phyloP scores from a whole-genome alignment of 2,797 vertebrate species.

The Mallotus villosus region DNA sequence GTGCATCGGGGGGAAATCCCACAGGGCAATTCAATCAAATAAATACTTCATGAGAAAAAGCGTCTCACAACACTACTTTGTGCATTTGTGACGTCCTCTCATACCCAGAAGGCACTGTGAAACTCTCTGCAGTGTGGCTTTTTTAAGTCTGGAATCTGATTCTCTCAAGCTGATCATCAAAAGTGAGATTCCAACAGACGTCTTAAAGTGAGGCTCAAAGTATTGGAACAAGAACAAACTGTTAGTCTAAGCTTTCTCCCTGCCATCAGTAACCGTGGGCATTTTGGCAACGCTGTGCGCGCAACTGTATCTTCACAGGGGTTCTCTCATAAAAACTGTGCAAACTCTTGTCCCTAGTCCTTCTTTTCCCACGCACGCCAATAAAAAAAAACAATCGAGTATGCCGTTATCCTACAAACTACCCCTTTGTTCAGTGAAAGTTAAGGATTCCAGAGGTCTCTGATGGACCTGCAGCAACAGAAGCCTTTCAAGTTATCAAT shows the following conservation, averaged over 20 bases:
- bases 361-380: no score
- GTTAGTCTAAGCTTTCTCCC: no score
- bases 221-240: not conserved
- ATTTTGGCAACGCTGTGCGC: not conserved
- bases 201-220: not conserved
- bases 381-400: no score
- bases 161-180: not conserved
- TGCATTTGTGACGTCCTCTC: not conserved
- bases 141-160: not conserved
- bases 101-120: not conserved
- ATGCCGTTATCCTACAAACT: no score
- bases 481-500: conserved; percentile 29
- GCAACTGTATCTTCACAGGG: no score
- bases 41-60: not conserved
- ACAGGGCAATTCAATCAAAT: not conserved
- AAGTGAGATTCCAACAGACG: not conserved
- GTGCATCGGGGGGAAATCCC: not conserved
- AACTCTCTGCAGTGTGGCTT: not conserved
- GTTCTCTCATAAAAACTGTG: no score
- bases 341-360: no score
- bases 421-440: not conserved
- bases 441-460: conserved; percentile 31
- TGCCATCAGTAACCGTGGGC: not conserved
- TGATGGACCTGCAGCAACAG: not conserved
- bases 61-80: not conserved